phyloP scores from a whole-genome alignment of 2,888 invertebrate species.

The Cryptocephalus primarius region DNA sequence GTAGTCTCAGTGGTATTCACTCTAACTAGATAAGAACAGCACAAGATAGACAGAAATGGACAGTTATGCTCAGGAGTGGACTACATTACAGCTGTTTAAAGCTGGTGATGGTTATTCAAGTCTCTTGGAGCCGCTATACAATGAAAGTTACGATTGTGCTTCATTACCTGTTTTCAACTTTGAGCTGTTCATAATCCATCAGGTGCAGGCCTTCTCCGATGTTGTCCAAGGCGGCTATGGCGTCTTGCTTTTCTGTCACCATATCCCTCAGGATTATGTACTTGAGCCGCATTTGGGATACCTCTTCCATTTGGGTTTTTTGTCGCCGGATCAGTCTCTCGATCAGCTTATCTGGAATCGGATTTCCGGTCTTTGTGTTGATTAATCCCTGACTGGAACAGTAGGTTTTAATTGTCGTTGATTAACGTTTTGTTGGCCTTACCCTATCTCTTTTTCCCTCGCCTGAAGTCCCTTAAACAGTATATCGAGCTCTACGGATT shows the following conservation, averaged over 20 bases:
- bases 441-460: slow-evolving; percentile 28
- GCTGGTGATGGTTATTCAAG: too few relatives aligned
- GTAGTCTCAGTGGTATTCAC: too few relatives aligned
- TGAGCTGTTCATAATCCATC: slow-evolving; percentile 45
- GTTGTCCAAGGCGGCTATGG: slow-evolving; percentile 32
- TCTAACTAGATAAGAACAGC: too few relatives aligned
- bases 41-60: too few relatives aligned
- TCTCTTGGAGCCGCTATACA: too few relatives aligned
- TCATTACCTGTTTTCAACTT: slow-evolving; percentile 21
- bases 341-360: slow-evolving; percentile 27
- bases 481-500: slow-evolving; percentile 13
- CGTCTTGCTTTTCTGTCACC: slow-evolving; percentile 26
- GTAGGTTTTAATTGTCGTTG: not conserved
- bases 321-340: slow-evolving; percentile 26
- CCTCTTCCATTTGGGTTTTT: slow-evolving; percentile 19
- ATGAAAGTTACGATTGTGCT: too few relatives aligned
- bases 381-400: slow-evolving; percentile 21
- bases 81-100: too few relatives aligned
- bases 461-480: slow-evolving; percentile 20
- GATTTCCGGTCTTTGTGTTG: slow-evolving; percentile 30
- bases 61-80: too few relatives aligned
- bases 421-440: not conserved
- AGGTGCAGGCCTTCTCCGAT: slow-evolving; percentile 41
- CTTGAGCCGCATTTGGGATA: slow-evolving; percentile 25
- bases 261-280: slow-evolving; percentile 28